Percentiles rank a stretch among this genome's conserved stretches.
Conservation (phyloP, 2,888 invertebrate species). For the Drosophila anomalata region DNA sequence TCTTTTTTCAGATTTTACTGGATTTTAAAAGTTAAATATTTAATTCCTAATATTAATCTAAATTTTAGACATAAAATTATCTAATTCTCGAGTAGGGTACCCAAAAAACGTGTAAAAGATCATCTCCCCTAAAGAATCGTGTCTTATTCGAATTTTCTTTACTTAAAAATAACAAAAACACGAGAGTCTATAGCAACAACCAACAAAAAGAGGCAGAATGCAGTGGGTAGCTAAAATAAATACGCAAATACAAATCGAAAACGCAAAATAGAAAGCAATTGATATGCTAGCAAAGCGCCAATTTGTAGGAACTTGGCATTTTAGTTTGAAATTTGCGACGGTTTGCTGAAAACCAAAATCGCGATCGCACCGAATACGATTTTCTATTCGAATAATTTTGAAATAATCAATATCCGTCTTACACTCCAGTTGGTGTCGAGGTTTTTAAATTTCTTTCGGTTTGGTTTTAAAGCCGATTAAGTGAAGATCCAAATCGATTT, state of each 20-base stretch:
- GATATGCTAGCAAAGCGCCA: conserved; percentile 65
- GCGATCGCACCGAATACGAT: conserved; percentile 24
- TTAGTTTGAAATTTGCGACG: conserved; percentile 70
- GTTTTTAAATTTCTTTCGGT: background rate
- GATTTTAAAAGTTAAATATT: background rate
- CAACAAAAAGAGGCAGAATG: conserved; percentile 47
- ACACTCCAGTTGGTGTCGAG: background rate
- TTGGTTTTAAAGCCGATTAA: background rate
- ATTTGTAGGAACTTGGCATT: conserved; percentile 66
- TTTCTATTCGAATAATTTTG: conserved; percentile 4
- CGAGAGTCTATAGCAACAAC: conserved; percentile 46
- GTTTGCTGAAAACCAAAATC: conserved; percentile 66
- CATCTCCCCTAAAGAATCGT: conserved; percentile 2
- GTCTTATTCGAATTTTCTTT: conserved; percentile 24
- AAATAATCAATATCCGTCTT: background rate
- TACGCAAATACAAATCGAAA: conserved; percentile 71
- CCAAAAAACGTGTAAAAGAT: background rate
- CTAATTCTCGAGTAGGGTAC: conserved; percentile 2
- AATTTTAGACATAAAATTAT: too few species aligned
- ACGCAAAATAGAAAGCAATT: conserved; percentile 76
- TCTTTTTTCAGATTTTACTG: too few species aligned
- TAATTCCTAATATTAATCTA: background rate
- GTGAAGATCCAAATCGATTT: background rate
- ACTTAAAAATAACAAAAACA: conserved; percentile 41
- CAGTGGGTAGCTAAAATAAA: conserved; percentile 65